Conservation (phyloP, 2,888 invertebrate species). For the Vannuccia rotundouncinata region DNA sequence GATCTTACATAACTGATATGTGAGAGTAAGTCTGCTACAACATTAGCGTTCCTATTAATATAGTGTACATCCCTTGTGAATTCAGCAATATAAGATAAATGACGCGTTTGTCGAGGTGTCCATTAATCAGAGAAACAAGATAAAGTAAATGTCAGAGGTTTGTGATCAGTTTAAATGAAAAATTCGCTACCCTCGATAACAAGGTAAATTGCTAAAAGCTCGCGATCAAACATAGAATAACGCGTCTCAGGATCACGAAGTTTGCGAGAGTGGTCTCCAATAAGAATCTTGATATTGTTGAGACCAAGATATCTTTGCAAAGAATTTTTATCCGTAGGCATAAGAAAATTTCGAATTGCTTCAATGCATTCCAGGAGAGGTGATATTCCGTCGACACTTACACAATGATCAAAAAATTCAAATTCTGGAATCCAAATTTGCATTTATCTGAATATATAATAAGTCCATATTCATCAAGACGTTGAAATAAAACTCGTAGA, state of each 20-base stretch:
- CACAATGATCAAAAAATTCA: slow-evolving; percentile 27
- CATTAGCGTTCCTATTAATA: slow-evolving; percentile 27
- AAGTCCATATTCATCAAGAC: slow-evolving; percentile 29
- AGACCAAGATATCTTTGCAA: slow-evolving; percentile 41
- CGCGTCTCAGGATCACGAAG: neutral
- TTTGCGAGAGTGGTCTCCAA: slow-evolving; percentile 10
- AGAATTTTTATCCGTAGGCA: slow-evolving; percentile 21
- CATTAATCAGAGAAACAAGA: slow-evolving; percentile 45
- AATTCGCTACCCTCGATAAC: neutral
- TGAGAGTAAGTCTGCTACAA: slow-evolving; percentile 30
- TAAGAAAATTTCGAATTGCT: slow-evolving; percentile 37
- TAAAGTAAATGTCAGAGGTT: slow-evolving; percentile 48
- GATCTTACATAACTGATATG: neutral
- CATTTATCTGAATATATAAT: slow-evolving; percentile 41
- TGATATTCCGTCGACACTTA: neutral
- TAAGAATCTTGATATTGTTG: neutral
- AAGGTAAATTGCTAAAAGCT: neutral
- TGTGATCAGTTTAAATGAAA: neutral
- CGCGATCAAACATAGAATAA: slow-evolving; percentile 18
- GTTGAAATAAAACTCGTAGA: neutral
- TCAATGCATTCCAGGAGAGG: slow-evolving; percentile 25
- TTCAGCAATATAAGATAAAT: slow-evolving; percentile 43
- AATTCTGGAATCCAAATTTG: slow-evolving; percentile 19
- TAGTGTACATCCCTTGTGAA: neutral
- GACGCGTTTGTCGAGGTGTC: slow-evolving; percentile 49